phyloP scores from a whole-genome alignment of 2,888 invertebrate genomes.

The Galeopsomyia nigrocyanea region DNA sequence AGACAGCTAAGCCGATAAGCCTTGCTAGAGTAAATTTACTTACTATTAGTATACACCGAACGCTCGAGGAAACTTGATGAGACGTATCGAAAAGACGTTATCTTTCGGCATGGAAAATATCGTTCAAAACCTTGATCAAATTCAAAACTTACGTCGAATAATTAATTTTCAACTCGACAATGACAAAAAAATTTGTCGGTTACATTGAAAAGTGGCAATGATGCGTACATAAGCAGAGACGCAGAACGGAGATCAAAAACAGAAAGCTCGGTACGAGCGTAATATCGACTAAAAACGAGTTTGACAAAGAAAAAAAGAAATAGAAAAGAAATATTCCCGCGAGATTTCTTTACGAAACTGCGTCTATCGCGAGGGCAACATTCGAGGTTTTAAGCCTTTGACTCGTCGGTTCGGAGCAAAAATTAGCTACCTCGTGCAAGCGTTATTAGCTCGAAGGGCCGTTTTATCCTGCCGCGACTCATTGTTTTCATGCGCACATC shows the following conservation, averaged over 20 bases:
- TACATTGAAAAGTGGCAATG: constrained; percentile 20
- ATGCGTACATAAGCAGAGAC: not conserved
- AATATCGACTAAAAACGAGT: too few relatives aligned
- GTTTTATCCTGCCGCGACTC: constrained; percentile 66
- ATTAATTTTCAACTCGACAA: not conserved
- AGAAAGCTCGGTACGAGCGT: not conserved
- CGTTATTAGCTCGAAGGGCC: constrained; percentile 67
- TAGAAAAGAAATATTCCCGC: constrained; percentile 17
- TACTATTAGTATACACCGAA: too few relatives aligned
- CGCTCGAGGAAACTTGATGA: too few relatives aligned
- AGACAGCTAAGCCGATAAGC: constrained; percentile 1
- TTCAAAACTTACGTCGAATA: not conserved
- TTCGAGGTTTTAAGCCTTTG: constrained; percentile 42
- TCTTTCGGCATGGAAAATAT: not conserved
- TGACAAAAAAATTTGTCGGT: not conserved
- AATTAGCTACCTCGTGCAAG: constrained; percentile 64
- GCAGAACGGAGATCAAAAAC: not conserved
- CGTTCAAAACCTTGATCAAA: not conserved
- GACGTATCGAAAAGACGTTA: not conserved
- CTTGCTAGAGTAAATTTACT: not conserved
- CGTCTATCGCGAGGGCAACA: constrained; percentile 18
- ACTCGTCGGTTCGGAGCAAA: constrained; percentile 54
- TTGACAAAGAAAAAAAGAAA: constrained; percentile 7
- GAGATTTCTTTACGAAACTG: constrained; percentile 25
- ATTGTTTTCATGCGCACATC: constrained; percentile 65